Evolutionary conservation across 2,888 invertebrate species (phyloP).

Genomic region (Chymomyza amoena): DNA sequence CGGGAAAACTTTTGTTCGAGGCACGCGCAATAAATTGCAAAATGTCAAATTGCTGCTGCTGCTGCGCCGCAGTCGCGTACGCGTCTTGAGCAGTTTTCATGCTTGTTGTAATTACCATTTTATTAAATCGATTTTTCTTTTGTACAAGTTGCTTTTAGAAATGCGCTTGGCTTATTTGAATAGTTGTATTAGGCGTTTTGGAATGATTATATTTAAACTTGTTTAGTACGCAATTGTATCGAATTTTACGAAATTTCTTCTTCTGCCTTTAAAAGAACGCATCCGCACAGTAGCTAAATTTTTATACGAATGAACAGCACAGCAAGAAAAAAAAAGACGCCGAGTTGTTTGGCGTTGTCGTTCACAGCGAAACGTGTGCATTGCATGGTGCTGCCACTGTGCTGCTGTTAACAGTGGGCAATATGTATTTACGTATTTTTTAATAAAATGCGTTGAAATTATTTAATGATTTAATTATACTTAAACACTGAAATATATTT

Average conservation of each 20-base stretch:
- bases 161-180: constrained; percentile 45
- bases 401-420: neutral
- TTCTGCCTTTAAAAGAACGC: constrained; percentile 26
- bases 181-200: constrained; percentile 40
- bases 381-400: neutral
- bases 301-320: constrained; percentile 72
- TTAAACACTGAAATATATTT: too few relatives aligned
- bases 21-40: constrained; percentile 60
- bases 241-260: constrained; percentile 16
- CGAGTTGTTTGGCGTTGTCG: constrained; percentile 12
- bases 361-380: constrained; percentile 4
- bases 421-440: too few relatives aligned
- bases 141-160: constrained; percentile 28
- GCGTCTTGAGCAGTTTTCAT: constrained; percentile 10
- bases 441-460: too few relatives aligned
- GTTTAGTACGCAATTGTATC: constrained; percentile 24
- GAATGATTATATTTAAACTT: constrained; percentile 52
- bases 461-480: too few relatives aligned
- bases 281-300: constrained; percentile 66
- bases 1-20: constrained; percentile 40
- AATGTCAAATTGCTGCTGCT: constrained; percentile 25
- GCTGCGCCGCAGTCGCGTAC: constrained; percentile 42
- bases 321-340: constrained; percentile 21
- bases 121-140: constrained; percentile 63
- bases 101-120: constrained; percentile 61